Percentiles rank a stretch among this genome's conserved stretches.
These are phyloP conservation scores for Eira barbara DNA, from an alignment of 2,113 vertebrate genomes.

Conservation along the genomic window DNA sequence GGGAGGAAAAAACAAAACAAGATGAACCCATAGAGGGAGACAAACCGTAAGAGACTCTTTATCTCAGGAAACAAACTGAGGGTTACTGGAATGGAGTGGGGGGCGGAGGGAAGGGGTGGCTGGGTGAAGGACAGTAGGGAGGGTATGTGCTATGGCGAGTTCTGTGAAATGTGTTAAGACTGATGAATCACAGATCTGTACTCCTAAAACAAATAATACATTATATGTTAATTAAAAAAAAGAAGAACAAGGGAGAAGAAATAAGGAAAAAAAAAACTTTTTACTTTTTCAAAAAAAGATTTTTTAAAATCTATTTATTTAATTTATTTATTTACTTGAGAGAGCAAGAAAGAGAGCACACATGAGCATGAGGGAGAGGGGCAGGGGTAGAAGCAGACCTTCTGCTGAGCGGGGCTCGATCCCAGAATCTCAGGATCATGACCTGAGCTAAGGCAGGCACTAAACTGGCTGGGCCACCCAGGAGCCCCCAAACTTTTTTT, in stretches of 20 bases:
- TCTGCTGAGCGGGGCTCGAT: neutral
- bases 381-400: neutral
- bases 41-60: too few species aligned
- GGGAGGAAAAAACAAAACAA: too few species aligned
- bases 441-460: neutral
- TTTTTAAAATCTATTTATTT: neutral
- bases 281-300: neutral
- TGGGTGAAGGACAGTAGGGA: too few species aligned
- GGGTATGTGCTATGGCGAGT: too few species aligned
- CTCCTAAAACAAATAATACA: too few species aligned
- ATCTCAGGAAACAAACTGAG: too few species aligned
- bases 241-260: neutral
- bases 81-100: too few species aligned
- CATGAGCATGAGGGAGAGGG: neutral
- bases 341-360: too few species aligned
- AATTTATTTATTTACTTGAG: neutral
- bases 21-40: too few species aligned
- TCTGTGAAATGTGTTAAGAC: too few species aligned
- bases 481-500: neutral
- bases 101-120: too few species aligned
- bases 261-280: neutral
- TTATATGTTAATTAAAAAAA: neutral
- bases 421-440: neutral
- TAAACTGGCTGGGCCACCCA: neutral
- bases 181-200: too few species aligned